phyloP scores from a whole-genome alignment of 2,797 vertebrate genomes.

The Zalophus californianus region DNA sequence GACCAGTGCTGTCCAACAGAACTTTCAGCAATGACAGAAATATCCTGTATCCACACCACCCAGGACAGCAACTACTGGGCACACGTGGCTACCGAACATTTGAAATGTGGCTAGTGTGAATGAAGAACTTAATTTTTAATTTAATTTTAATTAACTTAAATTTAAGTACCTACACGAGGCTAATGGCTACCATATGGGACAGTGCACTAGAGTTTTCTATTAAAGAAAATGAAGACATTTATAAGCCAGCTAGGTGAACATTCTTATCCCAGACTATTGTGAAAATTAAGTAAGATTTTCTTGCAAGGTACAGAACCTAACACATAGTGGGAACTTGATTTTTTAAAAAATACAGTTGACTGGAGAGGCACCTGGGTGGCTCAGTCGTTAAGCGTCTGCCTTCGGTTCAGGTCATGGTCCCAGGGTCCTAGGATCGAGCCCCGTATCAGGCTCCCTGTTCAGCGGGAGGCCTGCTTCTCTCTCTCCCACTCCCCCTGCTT shows the following conservation, averaged over 20 bases:
- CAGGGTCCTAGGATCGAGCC: not conserved
- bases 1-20: not conserved
- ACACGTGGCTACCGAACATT: not conserved
- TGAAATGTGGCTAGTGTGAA: not conserved
- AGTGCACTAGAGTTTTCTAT: not conserved
- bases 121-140: not conserved
- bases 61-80: not conserved
- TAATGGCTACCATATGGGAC: not conserved
- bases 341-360: not conserved
- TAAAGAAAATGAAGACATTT: slow-evolving; percentile 32
- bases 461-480: not conserved
- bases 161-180: not conserved
- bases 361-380: not conserved
- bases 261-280: not conserved
- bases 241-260: not conserved
- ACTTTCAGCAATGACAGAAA: not conserved
- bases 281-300: not conserved
- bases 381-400: not conserved
- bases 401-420: not conserved
- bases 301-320: not conserved
- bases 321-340: not conserved
- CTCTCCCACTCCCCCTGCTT: not conserved
- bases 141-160: slow-evolving; percentile 45
- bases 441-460: not conserved
- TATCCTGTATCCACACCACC: not conserved